These are phyloP conservation scores for Hippasteria phrygiana DNA, from an alignment of 53 echinoderm and acorn worm genomes.

Conservation along the genomic window DNA sequence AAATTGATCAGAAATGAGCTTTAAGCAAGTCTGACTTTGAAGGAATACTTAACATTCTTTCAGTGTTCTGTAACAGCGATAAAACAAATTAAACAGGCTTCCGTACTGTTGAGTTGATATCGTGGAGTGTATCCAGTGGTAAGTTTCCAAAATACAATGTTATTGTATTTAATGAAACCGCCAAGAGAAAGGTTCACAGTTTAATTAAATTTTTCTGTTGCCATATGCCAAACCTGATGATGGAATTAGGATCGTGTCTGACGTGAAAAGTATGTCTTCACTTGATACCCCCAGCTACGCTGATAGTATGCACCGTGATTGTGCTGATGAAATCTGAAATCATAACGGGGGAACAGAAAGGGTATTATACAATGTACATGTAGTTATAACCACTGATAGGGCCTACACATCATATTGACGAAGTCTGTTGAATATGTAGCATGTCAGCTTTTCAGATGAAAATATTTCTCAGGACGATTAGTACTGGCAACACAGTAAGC, in stretches of 20 bases:
- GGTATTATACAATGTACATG: no score
- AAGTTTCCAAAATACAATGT: not conserved
- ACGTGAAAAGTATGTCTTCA: not conserved
- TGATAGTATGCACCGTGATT: conserved; percentile 12
- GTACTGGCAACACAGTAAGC: no score
- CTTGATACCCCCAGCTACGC: not conserved
- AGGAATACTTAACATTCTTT: conserved; percentile 1
- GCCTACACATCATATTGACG: no score
- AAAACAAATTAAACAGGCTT: not conserved
- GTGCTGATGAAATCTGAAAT: conserved; percentile 29
- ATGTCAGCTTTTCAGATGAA: no score
- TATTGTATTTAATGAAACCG: not conserved
- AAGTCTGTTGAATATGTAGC: no score
- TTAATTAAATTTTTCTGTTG: conserved; percentile 61
- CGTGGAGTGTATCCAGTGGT: no score
- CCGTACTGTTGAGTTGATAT: not conserved
- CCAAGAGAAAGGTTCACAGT: not conserved
- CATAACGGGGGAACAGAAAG: not conserved
- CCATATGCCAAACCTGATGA: conserved; percentile 33
- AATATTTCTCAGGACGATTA: no score
- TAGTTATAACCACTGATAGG: no score
- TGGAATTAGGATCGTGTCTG: conserved; percentile 49
- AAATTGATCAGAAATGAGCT: not conserved
- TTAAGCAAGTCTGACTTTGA: not conserved
- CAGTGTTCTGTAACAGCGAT: not conserved